These are phyloP conservation scores for Calameuta idolon DNA, from an alignment of 2,888 invertebrate species.

Conservation along the genomic window DNA sequence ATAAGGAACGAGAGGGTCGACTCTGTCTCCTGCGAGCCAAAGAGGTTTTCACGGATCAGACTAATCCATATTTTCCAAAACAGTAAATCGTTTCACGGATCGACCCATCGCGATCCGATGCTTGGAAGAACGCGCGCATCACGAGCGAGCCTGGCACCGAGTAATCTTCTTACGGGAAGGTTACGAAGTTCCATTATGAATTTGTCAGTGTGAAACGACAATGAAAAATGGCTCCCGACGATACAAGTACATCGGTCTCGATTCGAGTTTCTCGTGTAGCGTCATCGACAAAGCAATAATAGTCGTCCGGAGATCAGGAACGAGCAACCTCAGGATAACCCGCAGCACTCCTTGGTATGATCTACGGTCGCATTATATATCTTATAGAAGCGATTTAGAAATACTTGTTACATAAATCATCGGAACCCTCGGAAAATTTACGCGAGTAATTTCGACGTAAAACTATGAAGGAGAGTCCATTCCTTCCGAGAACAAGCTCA, in stretches of 20 bases:
- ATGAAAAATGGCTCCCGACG: not conserved
- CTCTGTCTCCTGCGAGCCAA: not conserved
- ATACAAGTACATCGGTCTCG: not conserved
- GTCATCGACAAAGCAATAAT: not conserved
- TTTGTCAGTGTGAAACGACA: not conserved
- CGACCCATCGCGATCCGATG: not conserved
- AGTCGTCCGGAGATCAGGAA: not conserved
- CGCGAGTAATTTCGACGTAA: constrained; percentile 38
- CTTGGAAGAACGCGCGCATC: not conserved
- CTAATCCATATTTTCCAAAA: not conserved
- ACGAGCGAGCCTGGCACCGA: not conserved
- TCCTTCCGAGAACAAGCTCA: constrained; percentile 47
- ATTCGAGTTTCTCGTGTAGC: not conserved
- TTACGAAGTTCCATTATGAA: not conserved
- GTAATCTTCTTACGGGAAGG: not conserved
- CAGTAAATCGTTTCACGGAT: not conserved
- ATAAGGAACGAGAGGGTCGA: not conserved
- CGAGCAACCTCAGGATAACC: not conserved
- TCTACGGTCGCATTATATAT: constrained; percentile 6
- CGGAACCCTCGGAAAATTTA: constrained; percentile 34
- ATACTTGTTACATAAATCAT: constrained; percentile 36
- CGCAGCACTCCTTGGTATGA: not conserved
- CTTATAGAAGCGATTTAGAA: constrained; percentile 2
- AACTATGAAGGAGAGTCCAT: constrained; percentile 35
- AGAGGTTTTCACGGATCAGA: not conserved